phyloP scores from a whole-genome alignment of 35 echinoderm and acorn worm genomes.

The Hemicentrotus pulcherrimus region DNA sequence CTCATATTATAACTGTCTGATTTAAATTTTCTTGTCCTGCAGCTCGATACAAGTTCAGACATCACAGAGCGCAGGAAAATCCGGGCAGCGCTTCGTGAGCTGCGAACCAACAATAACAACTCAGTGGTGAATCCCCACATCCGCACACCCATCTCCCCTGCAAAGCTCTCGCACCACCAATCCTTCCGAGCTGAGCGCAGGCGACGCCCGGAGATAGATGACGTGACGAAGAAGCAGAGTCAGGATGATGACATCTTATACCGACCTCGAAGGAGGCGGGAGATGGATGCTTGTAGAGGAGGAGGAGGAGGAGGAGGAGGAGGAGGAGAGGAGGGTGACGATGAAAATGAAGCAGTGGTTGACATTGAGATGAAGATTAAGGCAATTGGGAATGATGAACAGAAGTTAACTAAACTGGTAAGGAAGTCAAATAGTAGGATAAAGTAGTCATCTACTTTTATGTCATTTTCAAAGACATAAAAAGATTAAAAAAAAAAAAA shows the following conservation, averaged over 20 bases:
- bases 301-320: constrained; percentile 26
- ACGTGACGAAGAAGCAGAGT: constrained; percentile 16
- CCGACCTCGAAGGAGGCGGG: constrained; percentile 9
- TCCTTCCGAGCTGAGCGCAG: constrained; percentile 18
- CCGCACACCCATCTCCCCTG: background rate
- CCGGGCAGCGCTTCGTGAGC: background rate
- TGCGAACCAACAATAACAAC: constrained; percentile 30
- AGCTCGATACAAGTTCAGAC: constrained; percentile 41
- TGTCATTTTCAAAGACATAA: too few species aligned
- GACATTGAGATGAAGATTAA: constrained; percentile 22
- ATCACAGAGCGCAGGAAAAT: constrained; percentile 47
- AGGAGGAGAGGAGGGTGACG: background rate
- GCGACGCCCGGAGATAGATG: constrained; percentile 40
- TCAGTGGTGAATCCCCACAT: constrained; percentile 30
- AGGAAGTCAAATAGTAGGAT: background rate
- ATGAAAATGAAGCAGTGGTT: background rate
- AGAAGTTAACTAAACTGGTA: constrained; percentile 38
- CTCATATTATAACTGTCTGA: background rate
- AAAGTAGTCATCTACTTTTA: too few species aligned
- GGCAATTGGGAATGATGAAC: background rate
- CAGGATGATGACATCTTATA: constrained; percentile 51
- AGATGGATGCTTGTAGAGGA: constrained; percentile 29
- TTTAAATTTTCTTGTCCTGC: background rate
- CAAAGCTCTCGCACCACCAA: constrained; percentile 31
- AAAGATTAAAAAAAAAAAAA: too few species aligned